Base-by-base conservation (phyloP, 2,797 vertebrate genomes). In the Acridotheres tristis region DNA sequence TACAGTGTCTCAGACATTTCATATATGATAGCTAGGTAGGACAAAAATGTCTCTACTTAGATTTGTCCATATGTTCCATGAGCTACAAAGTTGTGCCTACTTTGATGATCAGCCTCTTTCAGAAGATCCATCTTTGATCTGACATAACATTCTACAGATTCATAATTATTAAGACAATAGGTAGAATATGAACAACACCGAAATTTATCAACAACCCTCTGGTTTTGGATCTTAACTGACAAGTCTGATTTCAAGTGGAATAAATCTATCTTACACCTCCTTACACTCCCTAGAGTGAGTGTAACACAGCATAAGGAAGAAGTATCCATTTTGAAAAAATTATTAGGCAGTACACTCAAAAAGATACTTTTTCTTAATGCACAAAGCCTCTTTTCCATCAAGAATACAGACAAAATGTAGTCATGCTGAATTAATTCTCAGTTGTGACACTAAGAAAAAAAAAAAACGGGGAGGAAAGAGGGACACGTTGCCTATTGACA, bases 201-300 rank as follows among this genome's bases (percentile, higher is more conserved):
- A 85, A 67, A 82, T 76, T 79, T 69, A 68, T 54, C 62, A 85
- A 78, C 0, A 1, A 13, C 8, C 15, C 15, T 32, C 22, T 25
- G 19, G n/a, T 69, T 89, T 73, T 51, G 18, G 19, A 72, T 85
- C 29, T 94, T 81, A 92, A 75, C 30, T 62, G 61, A 71, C 43
- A 90, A 73, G n/a, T 53, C 36, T 86, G 63, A 61, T 30, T 57
- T 20, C n/a, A 74, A 82, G 40, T 54, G 19, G 16, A 79, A 79
- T 55, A 15, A 78, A 81, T 68, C 29, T 29, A 61, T 67, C 78
- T 82, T 69, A n/a, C n/a, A n/a, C n/a, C n/a, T n/a, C n/a, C n/a
- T n/a, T n/a, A n/a, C n/a, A n/a, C n/a, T n/a, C n/a, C n/a, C n/a
- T n/a, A n/a, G n/a, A n/a, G n/a, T n/a, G n/a, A n/a, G n/a, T n/a